Base-by-base conservation (phyloP, 2,888 invertebrate genomes). In the Urechis unicinctus region DNA sequence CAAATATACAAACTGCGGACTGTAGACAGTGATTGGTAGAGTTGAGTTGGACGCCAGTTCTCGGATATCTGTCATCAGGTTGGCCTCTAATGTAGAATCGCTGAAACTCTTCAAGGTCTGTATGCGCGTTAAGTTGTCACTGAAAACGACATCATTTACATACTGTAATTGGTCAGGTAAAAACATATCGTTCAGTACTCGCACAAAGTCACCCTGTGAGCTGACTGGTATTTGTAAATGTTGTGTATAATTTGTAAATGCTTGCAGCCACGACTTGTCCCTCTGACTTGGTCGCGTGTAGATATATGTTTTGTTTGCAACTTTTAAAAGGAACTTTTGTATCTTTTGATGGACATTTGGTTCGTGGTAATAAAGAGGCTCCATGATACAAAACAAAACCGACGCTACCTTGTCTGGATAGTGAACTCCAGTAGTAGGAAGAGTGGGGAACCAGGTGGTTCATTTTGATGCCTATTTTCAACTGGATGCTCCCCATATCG, bases 41-140 rank as follows among this genome's bases (percentile, higher is more conserved):
- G 53, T 30, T 3, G 65, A 65, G 13, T 55, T 53, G 36, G 61
- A 50, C 4, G 68, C 66, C 1, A 69, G 51, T 24, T 64, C 59
- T 17, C 71, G 56, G 57, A 69, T 56, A 29, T 55, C 24, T 17
- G 64, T 24, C 68, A 71, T 70, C 50, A 69, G 50, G 21, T 62
- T 50, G 0, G 68, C 68, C 57, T 71, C 68, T 24, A 54, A 54
- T 9, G 59, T 57, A 22, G 91, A 91, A 52, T 91, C 89, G 53
- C 87, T 88, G 47, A 94, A 89, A 69, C 91, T 89, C 1, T 89
- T 87, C 0, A 91, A 90, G 77, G 92, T 91, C 2, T 87, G 70
- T 28, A 94, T 85, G 84, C 50, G 83, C 83, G 41, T 53, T 4
- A 57, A 53, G 13, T 58, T 52, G 1, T 41, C 31, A 44, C 58